These are phyloP conservation scores for Oreohelix idahoensis DNA, from an alignment of 1,140 invertebrate genomes.

Conservation along the genomic window DNA sequence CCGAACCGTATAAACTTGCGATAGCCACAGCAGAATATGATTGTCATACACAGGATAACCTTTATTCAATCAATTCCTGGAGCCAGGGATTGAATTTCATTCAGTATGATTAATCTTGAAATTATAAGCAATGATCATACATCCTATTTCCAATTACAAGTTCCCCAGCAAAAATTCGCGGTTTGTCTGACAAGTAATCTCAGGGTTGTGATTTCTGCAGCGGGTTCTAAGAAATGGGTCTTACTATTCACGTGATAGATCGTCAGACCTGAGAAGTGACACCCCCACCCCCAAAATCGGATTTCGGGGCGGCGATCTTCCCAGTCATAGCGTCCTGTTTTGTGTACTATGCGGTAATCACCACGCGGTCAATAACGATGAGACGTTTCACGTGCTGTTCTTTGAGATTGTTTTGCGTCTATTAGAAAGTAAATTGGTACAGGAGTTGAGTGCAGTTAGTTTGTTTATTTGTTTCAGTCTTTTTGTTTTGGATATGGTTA, in stretches of 20 bases:
- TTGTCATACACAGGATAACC: not conserved
- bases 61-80: not conserved
- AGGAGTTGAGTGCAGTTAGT: no score
- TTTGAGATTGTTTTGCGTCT: no score
- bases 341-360: no score
- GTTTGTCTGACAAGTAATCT: conserved; percentile 9
- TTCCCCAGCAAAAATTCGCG: not conserved
- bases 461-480: no score
- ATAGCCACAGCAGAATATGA: not conserved
- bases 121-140: not conserved
- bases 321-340: no score
- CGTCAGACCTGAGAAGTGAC: not conserved
- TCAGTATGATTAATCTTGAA: conserved; percentile 4
- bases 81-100: not conserved
- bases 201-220: not conserved
- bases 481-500: no score
- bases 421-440: no score
- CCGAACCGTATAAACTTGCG: not conserved
- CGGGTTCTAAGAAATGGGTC: not conserved
- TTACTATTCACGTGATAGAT: not conserved
- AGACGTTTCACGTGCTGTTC: no score
- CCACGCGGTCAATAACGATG: no score
- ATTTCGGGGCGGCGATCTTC: no score
- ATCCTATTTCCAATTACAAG: not conserved
- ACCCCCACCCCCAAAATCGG: no score